phyloP scores from a whole-genome alignment of 2,797 vertebrate genomes.

The Vipera latastei region DNA sequence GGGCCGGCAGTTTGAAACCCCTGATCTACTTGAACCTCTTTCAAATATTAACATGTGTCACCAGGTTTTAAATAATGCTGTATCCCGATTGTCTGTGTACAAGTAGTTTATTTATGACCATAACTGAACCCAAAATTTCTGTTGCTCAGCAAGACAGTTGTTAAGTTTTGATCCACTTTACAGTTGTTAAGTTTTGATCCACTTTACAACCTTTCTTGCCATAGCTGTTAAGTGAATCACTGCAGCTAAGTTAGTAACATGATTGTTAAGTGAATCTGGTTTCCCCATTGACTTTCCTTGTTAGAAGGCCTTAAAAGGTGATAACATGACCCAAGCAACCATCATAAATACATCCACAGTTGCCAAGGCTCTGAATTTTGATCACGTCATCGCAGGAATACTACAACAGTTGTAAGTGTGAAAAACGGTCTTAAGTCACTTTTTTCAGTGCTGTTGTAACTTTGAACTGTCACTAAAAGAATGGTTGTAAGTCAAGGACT shows the following conservation, averaged over 20 bases:
- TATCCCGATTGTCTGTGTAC: background rate
- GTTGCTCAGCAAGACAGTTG: background rate
- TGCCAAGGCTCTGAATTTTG: background rate
- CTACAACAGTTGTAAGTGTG: background rate
- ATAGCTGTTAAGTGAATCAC: background rate
- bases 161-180: background rate
- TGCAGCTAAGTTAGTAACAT: background rate
- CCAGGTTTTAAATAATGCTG: background rate
- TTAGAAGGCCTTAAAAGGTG: background rate
- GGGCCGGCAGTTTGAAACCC: too few relatives aligned
- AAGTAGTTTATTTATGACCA: background rate
- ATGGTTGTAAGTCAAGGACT: background rate
- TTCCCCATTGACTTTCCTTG: background rate
- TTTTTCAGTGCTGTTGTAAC: background rate
- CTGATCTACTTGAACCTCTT: background rate
- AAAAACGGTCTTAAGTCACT: background rate
- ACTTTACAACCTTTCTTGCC: background rate
- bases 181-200: background rate
- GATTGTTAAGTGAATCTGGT: background rate
- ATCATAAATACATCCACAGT: background rate
- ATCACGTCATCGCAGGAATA: background rate
- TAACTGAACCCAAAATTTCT: background rate
- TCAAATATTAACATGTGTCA: background rate
- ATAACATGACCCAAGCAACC: background rate
- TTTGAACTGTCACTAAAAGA: background rate